Evolutionary conservation across 2,888 invertebrate genomes (phyloP).

Genomic region (Shargacucullia verbasci): DNA sequence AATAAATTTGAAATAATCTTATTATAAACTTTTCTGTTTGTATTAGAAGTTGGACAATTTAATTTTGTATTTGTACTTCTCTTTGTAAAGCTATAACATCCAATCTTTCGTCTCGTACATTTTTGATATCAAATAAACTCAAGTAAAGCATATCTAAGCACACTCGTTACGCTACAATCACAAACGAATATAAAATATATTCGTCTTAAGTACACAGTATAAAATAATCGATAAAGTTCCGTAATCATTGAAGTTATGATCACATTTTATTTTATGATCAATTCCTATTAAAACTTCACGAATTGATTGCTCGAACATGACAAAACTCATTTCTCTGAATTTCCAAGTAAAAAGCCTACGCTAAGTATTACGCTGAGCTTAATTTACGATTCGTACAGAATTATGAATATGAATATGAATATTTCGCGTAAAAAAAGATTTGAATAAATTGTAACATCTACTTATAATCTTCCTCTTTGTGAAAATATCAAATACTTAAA

Average conservation of each 20-base stretch:
- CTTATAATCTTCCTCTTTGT: background rate
- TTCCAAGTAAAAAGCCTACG: too few species aligned
- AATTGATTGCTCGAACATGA: conserved; percentile 17
- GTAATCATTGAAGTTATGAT: conserved; percentile 35
- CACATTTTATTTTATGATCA: conserved; percentile 38
- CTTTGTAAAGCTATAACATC: too few species aligned
- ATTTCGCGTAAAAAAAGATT: conserved; percentile 8
- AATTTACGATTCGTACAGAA: conserved; percentile 10
- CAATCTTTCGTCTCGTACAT: background rate
- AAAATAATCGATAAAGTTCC: conserved; percentile 37
- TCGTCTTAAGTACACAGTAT: conserved; percentile 5
- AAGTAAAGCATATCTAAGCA: background rate
- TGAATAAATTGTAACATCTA: conserved; percentile 14
- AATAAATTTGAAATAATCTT: too few species aligned
- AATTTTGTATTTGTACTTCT: background rate
- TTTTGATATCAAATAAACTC: background rate
- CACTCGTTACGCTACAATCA: background rate
- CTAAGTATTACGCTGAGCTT: conserved; percentile 8
- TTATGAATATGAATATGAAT: too few species aligned
- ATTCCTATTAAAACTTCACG: conserved; percentile 40
- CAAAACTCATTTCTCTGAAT: conserved; percentile 23
- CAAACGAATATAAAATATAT: background rate
- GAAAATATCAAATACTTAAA: conserved; percentile 1
- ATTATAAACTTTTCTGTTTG: too few species aligned
- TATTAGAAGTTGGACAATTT: too few species aligned